A percentile compares a stretch with the other conserved stretches of the same genome.
These are phyloP conservation scores for Campylorhamphus procurvoides DNA, from an alignment of 2,113 vertebrate species.

Conservation along the genomic window DNA sequence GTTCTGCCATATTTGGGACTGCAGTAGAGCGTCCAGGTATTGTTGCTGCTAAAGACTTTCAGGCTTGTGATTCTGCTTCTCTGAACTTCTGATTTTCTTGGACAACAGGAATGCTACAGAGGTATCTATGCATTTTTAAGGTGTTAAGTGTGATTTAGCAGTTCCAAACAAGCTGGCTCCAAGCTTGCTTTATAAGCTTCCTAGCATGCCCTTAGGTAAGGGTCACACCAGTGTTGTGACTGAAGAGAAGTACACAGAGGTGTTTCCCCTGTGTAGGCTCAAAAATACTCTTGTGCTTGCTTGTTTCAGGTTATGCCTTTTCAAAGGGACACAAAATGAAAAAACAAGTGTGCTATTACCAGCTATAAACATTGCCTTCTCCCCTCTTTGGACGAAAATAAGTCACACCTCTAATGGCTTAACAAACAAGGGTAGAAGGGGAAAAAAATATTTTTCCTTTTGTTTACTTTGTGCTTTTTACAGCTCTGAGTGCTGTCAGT, in stretches of 20 bases:
- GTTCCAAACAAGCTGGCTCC: not conserved
- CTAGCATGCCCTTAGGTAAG: not conserved
- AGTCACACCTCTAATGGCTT: not conserved
- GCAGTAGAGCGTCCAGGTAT: not conserved
- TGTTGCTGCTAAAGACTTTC: not conserved
- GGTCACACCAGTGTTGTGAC: not conserved
- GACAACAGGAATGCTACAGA: not conserved
- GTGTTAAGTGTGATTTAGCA: not conserved
- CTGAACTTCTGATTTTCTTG: not conserved
- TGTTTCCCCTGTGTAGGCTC: not conserved
- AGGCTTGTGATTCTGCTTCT: not conserved
- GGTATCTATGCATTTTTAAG: not conserved
- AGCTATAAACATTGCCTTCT: constrained; percentile 8
- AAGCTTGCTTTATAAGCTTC: not conserved
- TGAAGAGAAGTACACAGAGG: accelerated
- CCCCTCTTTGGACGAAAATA: not conserved
- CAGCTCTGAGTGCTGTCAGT: constrained; percentile 42
- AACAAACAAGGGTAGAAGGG: constrained; percentile 36
- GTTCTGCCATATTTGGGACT: not conserved
- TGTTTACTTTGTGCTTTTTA: constrained; percentile 60
- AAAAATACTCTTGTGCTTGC: not conserved
- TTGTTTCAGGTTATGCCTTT: not conserved
- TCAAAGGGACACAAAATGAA: not conserved
- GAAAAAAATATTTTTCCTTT: constrained; percentile 40
- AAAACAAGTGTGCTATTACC: not conserved